Evolutionary conservation across 2,113 vertebrate species (phyloP), one percentile per base, ranked within the genome.

Genomic region (Chloropsis hardwickii): DNA sequence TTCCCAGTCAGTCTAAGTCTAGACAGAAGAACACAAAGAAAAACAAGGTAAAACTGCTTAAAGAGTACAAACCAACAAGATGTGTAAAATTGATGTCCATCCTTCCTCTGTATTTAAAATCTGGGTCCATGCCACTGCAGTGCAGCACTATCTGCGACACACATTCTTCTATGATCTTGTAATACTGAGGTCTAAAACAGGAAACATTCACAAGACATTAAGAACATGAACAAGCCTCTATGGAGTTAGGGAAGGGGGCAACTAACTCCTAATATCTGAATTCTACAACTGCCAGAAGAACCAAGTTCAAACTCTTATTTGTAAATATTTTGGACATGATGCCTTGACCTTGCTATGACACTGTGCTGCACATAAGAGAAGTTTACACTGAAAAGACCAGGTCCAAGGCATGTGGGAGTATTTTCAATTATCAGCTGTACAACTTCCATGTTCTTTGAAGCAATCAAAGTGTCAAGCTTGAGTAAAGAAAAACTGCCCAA

Each of bases 131-230:
- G 15, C 99, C 99, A 92, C 97, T 99, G 93, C 98, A 98, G 95
- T 99, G 99, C 45, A 99, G 96, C 25, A 99, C 98, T 84, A 99
- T 98, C 97, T 99, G 99, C 11, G 99, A 98, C 88, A 99, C 96
- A 20, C 99, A 99, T 79, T 99, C 99, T 66, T 99, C 99, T 77
- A 99, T 98, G 95, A 99, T 98, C 98, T 99, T 99, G 98, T 99
- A 99, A 97, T 99, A 99, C 83, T 99, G 99, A 56, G 99, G 99
- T 97, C 99, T 99, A 81, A 29, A 81, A 94, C 57, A 94, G 79
- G 76, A 67, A 42, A 73, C 6, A 82, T 45, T 85, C 81, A 67
- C 25, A 91, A 65, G 16, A 20, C 28, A 80, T 1, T 50, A 19
- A 91, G 86, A 88, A 91, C 25, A 62, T 12, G 27, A 65, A 48